Evolutionary conservation across 2,888 invertebrate species (phyloP), one percentile per base, ranked within the genome.

Genomic region (Drosophila setosimentum): DNA sequence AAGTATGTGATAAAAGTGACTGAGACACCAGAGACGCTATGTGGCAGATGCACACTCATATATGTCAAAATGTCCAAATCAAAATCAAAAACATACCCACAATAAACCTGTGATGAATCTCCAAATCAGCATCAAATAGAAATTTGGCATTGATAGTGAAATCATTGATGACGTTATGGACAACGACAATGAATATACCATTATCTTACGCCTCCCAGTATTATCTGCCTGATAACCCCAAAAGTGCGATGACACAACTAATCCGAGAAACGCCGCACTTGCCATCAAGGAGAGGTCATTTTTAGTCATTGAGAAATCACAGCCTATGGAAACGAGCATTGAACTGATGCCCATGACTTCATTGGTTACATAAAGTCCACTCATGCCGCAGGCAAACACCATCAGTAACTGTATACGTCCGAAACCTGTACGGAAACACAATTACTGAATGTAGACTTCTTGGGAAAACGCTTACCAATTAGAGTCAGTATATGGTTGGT

Each of bases 141-240:
- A 79, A 13, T 40, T 33, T 1, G 73, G 79, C 79, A 80, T 73
- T 1, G 11, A 3, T 10, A 68, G 10, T 2, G 78, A 75, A 5
- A 48, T 7, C 0, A 61, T 0, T 1, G 78, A 75, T 0, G 66
- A 3, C 1, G 11, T 1, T 11, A 72, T 21, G 2, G 53, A 11
- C 11, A 59, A 11, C 4, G 7, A 37, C 21, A 74, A 10, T 4
- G 62, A 48, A 30, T 45, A 66, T 6, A 78, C 3, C 13, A 69
- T 21, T 24, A 65, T 32, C 1, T 27, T 51, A 16, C 76, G 73
- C 1, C 80, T 29, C 2, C 80, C 79, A 27, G 62, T 33, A 2
- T 2, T 10, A 57, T 80, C 80, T 0, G 71, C 37, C 33, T 69
- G 51, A 33, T 72, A 80, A 7, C 80, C 80, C 24, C 48, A 21